phyloP scores from a whole-genome alignment of 2,113 vertebrate species.

The Dipodomys spectabilis region DNA sequence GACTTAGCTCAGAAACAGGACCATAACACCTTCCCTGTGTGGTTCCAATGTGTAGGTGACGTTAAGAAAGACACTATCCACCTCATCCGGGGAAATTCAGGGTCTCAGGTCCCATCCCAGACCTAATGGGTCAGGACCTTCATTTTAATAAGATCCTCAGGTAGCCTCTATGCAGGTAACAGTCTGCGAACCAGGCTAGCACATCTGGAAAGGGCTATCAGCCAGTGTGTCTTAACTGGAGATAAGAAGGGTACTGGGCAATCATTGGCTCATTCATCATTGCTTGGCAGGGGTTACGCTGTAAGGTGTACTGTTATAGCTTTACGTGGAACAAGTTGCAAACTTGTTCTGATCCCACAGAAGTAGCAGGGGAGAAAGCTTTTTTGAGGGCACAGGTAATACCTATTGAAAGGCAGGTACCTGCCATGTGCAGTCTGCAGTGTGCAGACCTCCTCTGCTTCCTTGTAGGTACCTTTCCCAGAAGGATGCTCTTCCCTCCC shows the following conservation, averaged over 20 bases:
- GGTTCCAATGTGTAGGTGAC: not conserved
- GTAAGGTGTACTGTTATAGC: not conserved
- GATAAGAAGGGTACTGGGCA: not conserved
- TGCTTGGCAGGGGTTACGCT: not conserved
- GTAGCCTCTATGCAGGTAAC: not conserved
- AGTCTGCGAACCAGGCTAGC: not conserved
- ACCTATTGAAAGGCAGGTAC: not conserved
- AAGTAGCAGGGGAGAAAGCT: not conserved
- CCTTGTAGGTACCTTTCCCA: not conserved
- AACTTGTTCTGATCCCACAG: not conserved
- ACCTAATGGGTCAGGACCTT: not conserved
- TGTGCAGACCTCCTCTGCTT: not conserved
- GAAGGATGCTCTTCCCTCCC: not conserved
- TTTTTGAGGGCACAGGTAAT: not conserved
- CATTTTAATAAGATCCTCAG: slow-evolving; percentile 11
- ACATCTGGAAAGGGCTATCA: not conserved
- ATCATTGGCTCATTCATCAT: not conserved
- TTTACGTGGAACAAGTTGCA: not conserved
- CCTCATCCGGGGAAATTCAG: not conserved
- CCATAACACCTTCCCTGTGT: too few species aligned
- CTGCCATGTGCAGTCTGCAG: not conserved
- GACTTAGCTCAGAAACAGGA: not conserved
- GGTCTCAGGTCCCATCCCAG: not conserved
- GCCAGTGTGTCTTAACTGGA: not conserved
- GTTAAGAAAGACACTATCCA: not conserved